Base-by-base conservation (phyloP, 2,797 vertebrate genomes). In the Gastrophryne carolinensis region DNA sequence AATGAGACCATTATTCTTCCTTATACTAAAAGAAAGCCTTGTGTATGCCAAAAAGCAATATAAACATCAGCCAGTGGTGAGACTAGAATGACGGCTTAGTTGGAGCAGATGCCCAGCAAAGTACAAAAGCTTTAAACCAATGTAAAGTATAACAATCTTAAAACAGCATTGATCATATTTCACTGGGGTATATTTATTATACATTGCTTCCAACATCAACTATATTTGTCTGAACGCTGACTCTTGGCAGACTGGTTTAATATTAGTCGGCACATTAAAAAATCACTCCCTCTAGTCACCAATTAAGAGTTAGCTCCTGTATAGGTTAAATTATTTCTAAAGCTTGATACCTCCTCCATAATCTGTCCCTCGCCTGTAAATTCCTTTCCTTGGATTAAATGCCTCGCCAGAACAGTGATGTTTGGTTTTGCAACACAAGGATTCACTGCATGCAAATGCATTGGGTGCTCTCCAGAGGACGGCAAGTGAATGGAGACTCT, bases 401-500 rank as follows among this genome's bases (percentile, higher is more conserved):
- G 58, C 19, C 34, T 32, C 34, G n/a, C n/a, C 54, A 21, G 53
- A 39, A 47, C 32, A 52, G 30, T 34, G 30, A 61, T 21, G 23
- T 44, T 50, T 66, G 39, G 39, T 75, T 61, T 63, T 39, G 34
- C 44, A 53, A 35, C 61, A 57, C 61, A 65, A 44, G 56, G 72
- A 74, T 76, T 70, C 65, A 39, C 57, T 54, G 57, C 65, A 69
- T 76, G 65, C 27, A 66, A 74, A 30, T 50, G 44, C 62, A 66
- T 27, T 24, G 15, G 73, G 34, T 41, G 56, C 57, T 68, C 24
- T 27, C 15, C 13, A 56, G 32, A 73, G 63, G 27, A 21, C 3
- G 63, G 15, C 41, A 44, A 27, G 39, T 76, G 57, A 76, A 76
- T 62, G 47, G 53, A 60, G 54, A 53, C 32, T 69, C 44, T 76